These are phyloP conservation scores for Lepidostoma basale DNA, from an alignment of 1,140 invertebrate species.

Conservation along the genomic window DNA sequence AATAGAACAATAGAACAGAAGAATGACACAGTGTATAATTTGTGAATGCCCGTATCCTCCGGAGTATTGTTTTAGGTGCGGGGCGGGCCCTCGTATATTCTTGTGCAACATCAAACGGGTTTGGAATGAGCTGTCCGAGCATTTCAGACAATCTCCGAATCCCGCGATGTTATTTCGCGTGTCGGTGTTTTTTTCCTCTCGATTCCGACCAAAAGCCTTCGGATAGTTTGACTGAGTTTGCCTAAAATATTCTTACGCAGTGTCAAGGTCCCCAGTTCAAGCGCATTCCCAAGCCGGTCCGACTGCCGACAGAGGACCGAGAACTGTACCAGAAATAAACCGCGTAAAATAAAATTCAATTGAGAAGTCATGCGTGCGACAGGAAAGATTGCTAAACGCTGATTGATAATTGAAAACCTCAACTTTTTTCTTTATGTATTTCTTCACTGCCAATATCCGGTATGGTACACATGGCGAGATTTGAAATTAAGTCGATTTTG, in stretches of 20 bases:
- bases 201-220: background rate
- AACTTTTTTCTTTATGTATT: slow-evolving; percentile 24
- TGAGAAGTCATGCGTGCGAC: slow-evolving; percentile 40
- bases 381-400: slow-evolving; percentile 16
- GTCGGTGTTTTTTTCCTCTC: background rate
- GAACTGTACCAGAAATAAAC: slow-evolving; percentile 6
- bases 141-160: background rate
- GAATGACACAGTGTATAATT: slow-evolving; percentile 26
- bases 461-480: slow-evolving; percentile 20
- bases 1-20: slow-evolving; percentile 27
- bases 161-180: background rate
- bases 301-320: too few species aligned
- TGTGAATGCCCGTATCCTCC: slow-evolving; percentile 8
- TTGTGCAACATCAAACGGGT: slow-evolving; percentile 10
- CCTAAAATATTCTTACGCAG: slow-evolving; percentile 1
- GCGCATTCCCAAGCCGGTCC: background rate
- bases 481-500: background rate
- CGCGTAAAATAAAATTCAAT: slow-evolving; percentile 37
- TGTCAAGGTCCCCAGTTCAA: slow-evolving; percentile 32
- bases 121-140: slow-evolving; percentile 4
- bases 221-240: background rate
- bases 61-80: background rate
- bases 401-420: slow-evolving; percentile 44
- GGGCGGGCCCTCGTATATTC: background rate
- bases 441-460: slow-evolving; percentile 18